These are phyloP conservation scores for Rhizoglyphus robini DNA, from an alignment of 1,140 invertebrate genomes.

Conservation along the genomic window DNA sequence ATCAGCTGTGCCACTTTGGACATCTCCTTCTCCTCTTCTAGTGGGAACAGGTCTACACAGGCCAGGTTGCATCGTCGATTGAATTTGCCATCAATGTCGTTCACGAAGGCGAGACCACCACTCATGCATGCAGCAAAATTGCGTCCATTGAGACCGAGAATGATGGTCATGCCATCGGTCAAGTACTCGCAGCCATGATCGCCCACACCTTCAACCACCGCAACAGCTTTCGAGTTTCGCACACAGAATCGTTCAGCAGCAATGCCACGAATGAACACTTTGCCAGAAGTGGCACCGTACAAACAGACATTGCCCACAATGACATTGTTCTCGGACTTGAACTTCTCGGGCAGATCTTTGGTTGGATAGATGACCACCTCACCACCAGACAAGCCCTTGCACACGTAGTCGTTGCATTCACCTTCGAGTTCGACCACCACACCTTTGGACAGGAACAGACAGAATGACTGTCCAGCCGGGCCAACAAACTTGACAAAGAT, in stretches of 20 bases:
- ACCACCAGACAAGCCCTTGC: conserved; percentile 85
- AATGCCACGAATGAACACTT: conserved; percentile 87
- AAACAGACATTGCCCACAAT: conserved; percentile 96
- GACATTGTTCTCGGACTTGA: conserved; percentile 80
- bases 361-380: conserved; percentile 87
- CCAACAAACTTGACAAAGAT: conserved; percentile 77
- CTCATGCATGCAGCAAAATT: conserved; percentile 99
- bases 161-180: conserved; percentile 83
- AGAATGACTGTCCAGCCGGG: conserved; percentile 97
- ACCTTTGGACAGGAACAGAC: conserved; percentile 87
- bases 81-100: conserved; percentile 48
- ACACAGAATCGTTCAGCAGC: conserved; percentile 96
- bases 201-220: conserved; percentile 76
- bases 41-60: conserved; percentile 70
- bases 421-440: conserved; percentile 81
- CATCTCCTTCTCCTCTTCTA: conserved; percentile 65
- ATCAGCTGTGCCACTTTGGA: conserved; percentile 61
- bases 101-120: conserved; percentile 89
- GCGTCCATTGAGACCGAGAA: conserved; percentile 81
- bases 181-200: conserved; percentile 99
- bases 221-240: conserved; percentile 84
- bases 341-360: conserved; percentile 55
- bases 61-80: conserved; percentile 70
- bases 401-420: conserved; percentile 97
- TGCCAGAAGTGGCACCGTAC: conserved; percentile 89